Conservation (phyloP, 2,888 invertebrate species). For the Philhelius pedissequus region DNA sequence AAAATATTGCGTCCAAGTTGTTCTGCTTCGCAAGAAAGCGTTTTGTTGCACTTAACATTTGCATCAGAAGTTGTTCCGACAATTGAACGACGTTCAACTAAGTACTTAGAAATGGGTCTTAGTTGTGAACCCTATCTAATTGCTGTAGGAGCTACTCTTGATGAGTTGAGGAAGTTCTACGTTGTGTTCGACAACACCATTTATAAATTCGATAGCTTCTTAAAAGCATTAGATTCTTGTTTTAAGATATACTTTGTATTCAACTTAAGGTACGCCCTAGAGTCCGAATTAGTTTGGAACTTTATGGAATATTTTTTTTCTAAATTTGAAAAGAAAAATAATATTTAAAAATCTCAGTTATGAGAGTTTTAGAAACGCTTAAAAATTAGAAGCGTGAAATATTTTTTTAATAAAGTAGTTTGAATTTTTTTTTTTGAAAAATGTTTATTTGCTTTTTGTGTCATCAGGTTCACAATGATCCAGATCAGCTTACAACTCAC, state of each 20-base stretch:
- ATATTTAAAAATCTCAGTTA: neutral
- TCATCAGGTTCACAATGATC: neutral
- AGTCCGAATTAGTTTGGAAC: neutral
- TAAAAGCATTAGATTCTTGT: too few species aligned
- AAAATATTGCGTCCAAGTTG: neutral
- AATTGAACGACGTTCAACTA: too few species aligned
- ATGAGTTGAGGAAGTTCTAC: too few species aligned
- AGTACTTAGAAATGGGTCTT: too few species aligned
- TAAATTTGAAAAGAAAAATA: neutral
- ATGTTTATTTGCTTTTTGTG: neutral
- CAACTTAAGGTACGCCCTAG: neutral
- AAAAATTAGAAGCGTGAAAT: neutral
- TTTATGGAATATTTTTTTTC: neutral
- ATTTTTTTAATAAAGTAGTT: neutral
- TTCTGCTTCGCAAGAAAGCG: neutral
- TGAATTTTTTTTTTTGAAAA: neutral
- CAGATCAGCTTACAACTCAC: neutral
- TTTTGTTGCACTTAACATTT: neutral
- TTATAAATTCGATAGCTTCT: neutral
- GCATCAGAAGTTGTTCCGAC: too few species aligned
- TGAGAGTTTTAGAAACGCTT: neutral
- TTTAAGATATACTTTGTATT: too few species aligned
- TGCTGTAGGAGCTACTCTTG: too few species aligned
- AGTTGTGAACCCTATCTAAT: too few species aligned
- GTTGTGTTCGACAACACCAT: too few species aligned